These are phyloP conservation scores for Adelges cooleyi DNA, from an alignment of 1,140 invertebrate species.

Conservation along the genomic window DNA sequence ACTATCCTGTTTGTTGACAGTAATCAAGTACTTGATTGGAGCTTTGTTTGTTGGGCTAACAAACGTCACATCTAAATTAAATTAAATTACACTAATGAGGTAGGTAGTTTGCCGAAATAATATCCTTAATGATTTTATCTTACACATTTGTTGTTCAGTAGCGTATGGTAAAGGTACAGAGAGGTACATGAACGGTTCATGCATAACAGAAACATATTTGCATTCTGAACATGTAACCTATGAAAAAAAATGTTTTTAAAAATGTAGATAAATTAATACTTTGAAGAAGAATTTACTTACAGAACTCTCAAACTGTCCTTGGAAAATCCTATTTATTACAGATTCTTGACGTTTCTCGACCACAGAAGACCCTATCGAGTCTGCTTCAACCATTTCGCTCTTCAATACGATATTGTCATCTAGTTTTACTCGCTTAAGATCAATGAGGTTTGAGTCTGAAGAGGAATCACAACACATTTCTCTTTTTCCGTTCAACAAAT, in stretches of 20 bases:
- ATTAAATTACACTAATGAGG: constrained; percentile 21
- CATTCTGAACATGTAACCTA: constrained; percentile 58
- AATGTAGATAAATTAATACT: not conserved
- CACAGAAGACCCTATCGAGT: constrained; percentile 30
- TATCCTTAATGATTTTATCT: constrained; percentile 32
- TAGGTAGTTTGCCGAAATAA: not conserved
- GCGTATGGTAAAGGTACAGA: constrained; percentile 56
- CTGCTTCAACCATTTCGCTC: constrained; percentile 5
- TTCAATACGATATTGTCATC: constrained; percentile 2
- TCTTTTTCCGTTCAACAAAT: constrained; percentile 20
- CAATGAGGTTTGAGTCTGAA: constrained; percentile 14
- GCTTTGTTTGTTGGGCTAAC: constrained; percentile 41
- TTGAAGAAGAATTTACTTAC: constrained; percentile 37
- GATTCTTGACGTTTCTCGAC: constrained; percentile 43
- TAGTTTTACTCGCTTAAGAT: constrained; percentile 21
- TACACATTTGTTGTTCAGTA: constrained; percentile 51
- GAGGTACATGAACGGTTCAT: constrained; percentile 64
- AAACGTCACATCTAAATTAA: constrained; percentile 47
- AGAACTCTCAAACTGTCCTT: constrained; percentile 60
- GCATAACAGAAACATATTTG: constrained; percentile 54
- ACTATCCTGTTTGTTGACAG: constrained; percentile 50
- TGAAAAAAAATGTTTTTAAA: constrained; percentile 32
- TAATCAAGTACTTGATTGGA: constrained; percentile 46
- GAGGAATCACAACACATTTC: constrained; percentile 27
- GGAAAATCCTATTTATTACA: constrained; percentile 57